Evolutionary conservation across 2,888 invertebrate genomes (phyloP).

Genomic region (Apodemia zela): DNA sequence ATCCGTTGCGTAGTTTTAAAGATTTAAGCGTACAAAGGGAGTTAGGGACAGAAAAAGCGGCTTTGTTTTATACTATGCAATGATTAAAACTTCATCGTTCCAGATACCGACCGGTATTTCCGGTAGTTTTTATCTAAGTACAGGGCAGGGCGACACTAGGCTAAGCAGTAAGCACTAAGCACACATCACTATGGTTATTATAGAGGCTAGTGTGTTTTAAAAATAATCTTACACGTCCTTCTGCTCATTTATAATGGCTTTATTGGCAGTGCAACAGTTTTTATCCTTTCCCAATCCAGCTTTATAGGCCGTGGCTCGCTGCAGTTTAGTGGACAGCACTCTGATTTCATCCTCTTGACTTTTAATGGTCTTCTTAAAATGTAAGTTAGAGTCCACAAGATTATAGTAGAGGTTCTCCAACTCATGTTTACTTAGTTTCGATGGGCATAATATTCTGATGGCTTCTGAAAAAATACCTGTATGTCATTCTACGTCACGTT

Average conservation of each 20-base stretch:
- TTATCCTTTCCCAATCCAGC: constrained; percentile 39
- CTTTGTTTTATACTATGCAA: too few species aligned
- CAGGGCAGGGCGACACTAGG: too few species aligned
- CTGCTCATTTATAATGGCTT: constrained; percentile 49
- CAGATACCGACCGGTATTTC: too few species aligned
- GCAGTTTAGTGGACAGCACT: constrained; percentile 50
- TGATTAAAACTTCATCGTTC: too few species aligned
- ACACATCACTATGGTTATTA: not conserved
- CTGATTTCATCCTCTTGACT: constrained; percentile 78
- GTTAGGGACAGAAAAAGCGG: too few species aligned
- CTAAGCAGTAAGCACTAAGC: too few species aligned
- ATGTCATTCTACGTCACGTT: too few species aligned
- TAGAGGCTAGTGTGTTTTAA: not conserved
- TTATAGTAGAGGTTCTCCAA: constrained; percentile 84
- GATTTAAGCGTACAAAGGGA: too few species aligned
- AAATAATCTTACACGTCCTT: constrained; percentile 49
- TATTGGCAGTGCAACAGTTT: constrained; percentile 47
- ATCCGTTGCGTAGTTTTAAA: too few species aligned
- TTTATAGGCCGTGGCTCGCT: constrained; percentile 48
- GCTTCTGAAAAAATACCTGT: not conserved
- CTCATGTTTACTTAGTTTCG: constrained; percentile 81
- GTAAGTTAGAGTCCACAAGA: constrained; percentile 80
- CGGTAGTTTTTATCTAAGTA: too few species aligned
- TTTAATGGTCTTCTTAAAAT: constrained; percentile 82
- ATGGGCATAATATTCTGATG: constrained; percentile 51